Base-by-base conservation (phyloP, 2,113 vertebrate species). In the Hepsetus odoe region DNA sequence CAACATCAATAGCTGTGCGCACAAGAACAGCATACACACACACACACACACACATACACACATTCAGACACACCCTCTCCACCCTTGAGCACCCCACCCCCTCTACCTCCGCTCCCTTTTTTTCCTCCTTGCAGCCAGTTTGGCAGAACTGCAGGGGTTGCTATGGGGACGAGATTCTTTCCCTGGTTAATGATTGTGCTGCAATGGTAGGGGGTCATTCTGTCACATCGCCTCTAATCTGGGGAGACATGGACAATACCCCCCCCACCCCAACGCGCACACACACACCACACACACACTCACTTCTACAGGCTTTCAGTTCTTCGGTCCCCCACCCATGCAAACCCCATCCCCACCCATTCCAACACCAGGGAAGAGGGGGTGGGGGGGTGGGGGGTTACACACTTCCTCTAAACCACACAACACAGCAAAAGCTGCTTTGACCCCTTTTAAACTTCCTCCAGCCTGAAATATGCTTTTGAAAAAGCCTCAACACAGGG, bases 81-180 rank as follows among this genome's bases (percentile, higher is more conserved):
- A 76, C 87, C 86, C 86, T 76, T 51, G 59, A 61, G 71, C 66
- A 70, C 82, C 82, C 61, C 71, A 76, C 85, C 65, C 74, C 83
- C 55, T 53, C 68, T 28, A 53, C 81, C 79, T 62, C 49, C 73
- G 28, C 72, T 84, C 61, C 72, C 38, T 51, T 65, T 55, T 9
- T 80, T 71, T 64, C 59, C 77, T 87, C 91, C 88, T 79, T 88
- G 88, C 88, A 89, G 86, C 82, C 84, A 77, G 86, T 90, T 92
- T 92, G 91, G 91, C 91, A 92, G 90, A 79, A 77, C 66, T 79
- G 85, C 86, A 61, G n/a, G 10, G 77, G 91, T 93, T 91, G 85
- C 90, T 83, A 91, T 90, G 86, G 88, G 81, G 82, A 93, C 83
- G 28, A 75, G 86, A 90, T 92, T 89, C 89, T 89, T 87, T 82